Evolutionary conservation across 2,888 invertebrate species (phyloP).

Genomic region (Pammene aurita): DNA sequence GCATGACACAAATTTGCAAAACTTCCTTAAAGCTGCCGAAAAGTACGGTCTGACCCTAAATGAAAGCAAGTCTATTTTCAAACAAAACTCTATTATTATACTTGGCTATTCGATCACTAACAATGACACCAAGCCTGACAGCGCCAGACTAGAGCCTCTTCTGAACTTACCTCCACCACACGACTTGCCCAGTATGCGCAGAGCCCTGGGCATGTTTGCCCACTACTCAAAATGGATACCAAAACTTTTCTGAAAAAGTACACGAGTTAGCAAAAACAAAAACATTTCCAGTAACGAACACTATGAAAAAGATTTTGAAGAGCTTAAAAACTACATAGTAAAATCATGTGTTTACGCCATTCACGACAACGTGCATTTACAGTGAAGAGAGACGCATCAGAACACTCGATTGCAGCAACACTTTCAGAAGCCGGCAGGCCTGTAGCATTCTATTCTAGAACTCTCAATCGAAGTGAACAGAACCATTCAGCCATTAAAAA

Average conservation of each 20-base stretch:
- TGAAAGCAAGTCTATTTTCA: background rate
- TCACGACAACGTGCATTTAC: constrained; percentile 14
- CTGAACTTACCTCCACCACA: background rate
- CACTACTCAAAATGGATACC: constrained; percentile 5
- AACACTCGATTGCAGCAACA: constrained; percentile 17
- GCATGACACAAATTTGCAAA: background rate
- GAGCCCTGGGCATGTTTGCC: background rate
- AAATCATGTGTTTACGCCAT: constrained; percentile 10
- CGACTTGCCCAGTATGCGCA: background rate
- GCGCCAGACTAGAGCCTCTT: background rate
- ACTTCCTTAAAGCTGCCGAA: background rate
- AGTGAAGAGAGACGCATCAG: constrained; percentile 27
- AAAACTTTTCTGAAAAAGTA: background rate
- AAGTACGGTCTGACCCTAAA: background rate
- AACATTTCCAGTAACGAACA: background rate
- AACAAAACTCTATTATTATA: background rate
- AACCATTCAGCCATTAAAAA: background rate
- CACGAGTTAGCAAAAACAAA: background rate
- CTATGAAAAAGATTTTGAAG: background rate
- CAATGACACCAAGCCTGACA: background rate
- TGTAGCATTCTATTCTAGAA: background rate
- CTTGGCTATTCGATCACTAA: background rate
- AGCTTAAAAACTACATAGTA: background rate
- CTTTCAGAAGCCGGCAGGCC: constrained; percentile 25
- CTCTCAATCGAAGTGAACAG: background rate